These are phyloP conservation scores for Scaptomyza tumidula DNA, from an alignment of 2,888 invertebrate genomes.

Conservation along the genomic window DNA sequence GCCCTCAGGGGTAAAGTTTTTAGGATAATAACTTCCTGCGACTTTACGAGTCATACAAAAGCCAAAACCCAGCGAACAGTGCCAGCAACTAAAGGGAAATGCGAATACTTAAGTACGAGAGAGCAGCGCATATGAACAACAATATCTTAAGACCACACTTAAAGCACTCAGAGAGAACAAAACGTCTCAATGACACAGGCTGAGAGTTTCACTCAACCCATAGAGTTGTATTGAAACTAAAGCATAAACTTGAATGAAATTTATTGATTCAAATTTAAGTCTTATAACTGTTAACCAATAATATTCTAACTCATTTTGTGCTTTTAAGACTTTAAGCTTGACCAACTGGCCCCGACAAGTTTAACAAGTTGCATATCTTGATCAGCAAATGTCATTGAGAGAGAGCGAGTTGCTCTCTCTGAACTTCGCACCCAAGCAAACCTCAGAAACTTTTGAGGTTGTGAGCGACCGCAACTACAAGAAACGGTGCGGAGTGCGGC, in stretches of 20 bases:
- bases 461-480: slow-evolving; percentile 46
- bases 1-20: slow-evolving; percentile 81
- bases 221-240: slow-evolving; percentile 1
- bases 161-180: slow-evolving; percentile 57
- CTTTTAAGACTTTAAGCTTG: not conserved
- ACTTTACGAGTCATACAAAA: slow-evolving; percentile 76
- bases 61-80: slow-evolving; percentile 57
- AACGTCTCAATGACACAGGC: slow-evolving; percentile 40
- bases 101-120: slow-evolving; percentile 72
- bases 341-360: not conserved
- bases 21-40: slow-evolving; percentile 82
- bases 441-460: slow-evolving; percentile 72
- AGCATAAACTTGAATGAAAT: slow-evolving; percentile 7
- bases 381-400: slow-evolving; percentile 39
- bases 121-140: slow-evolving; percentile 59
- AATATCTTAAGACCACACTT: slow-evolving; percentile 73
- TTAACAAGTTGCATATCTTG: not conserved
- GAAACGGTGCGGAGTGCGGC: slow-evolving; percentile 7
- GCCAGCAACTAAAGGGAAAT: slow-evolving; percentile 66
- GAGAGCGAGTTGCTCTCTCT: slow-evolving; percentile 32
- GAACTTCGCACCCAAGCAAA: slow-evolving; percentile 53
- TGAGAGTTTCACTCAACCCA: not conserved
- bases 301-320: not conserved
- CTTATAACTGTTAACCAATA: too few species aligned
- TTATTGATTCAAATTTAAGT: too few species aligned